Percentiles rank a stretch among this genome's conserved stretches.
These are phyloP conservation scores for Euzetes globulus DNA, from an alignment of 2,888 invertebrate species.

Conservation along the genomic window DNA sequence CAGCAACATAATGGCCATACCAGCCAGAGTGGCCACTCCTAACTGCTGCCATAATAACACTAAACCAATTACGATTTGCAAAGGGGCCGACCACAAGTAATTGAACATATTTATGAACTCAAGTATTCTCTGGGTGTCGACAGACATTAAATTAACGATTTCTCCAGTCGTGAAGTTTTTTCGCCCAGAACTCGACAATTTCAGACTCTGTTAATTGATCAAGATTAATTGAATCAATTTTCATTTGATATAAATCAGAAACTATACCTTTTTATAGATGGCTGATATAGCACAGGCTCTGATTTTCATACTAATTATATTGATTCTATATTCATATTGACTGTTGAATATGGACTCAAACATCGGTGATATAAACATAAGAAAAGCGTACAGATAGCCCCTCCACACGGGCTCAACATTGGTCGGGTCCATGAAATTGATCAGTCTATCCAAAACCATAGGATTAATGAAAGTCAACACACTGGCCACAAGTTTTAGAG, in stretches of 20 bases:
- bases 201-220: constrained; percentile 1
- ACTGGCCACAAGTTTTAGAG: constrained; percentile 53
- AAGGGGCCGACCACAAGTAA: constrained; percentile 48
- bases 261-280: constrained; percentile 65
- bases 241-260: not conserved
- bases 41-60: constrained; percentile 42
- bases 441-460: constrained; percentile 32
- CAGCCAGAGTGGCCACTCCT: constrained; percentile 49
- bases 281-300: constrained; percentile 76
- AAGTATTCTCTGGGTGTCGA: constrained; percentile 40
- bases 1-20: constrained; percentile 51
- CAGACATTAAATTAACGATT: constrained; percentile 42
- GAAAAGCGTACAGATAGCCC: constrained; percentile 70
- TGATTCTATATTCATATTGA: constrained; percentile 86
- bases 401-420: constrained; percentile 57
- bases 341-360: constrained; percentile 74
- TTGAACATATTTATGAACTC: constrained; percentile 47
- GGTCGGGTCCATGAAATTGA: constrained; percentile 27
- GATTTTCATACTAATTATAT: constrained; percentile 78
- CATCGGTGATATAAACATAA: constrained; percentile 65
- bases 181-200: constrained; percentile 48
- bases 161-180: constrained; percentile 43
- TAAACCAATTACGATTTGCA: constrained; percentile 44
- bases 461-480: constrained; percentile 36
- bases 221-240: not conserved